Conservation (phyloP, 2,888 invertebrate genomes). For the Hetaerina titia region DNA sequence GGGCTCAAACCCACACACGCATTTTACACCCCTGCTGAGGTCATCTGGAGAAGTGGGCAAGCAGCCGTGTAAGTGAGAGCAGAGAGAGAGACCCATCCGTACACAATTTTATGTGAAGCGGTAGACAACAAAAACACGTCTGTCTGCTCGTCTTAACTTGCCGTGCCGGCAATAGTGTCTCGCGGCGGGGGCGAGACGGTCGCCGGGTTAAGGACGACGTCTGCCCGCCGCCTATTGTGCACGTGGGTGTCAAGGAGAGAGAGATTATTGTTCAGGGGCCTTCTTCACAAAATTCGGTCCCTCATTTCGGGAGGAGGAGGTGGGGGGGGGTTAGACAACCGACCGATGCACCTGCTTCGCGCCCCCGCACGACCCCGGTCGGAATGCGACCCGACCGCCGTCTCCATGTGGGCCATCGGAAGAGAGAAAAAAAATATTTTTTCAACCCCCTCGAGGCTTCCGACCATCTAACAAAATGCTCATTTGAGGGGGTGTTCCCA, state of each 20-base stretch:
- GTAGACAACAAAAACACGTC: not conserved
- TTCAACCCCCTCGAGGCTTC: no score
- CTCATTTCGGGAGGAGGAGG: no score
- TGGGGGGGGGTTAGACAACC: not conserved
- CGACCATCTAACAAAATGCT: no score
- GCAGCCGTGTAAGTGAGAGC: slow-evolving; percentile 24
- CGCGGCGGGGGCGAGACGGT: not conserved
- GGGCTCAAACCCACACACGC: not conserved
- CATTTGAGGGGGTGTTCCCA: no score
- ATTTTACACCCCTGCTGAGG: slow-evolving; percentile 39
- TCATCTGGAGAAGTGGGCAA: not conserved
- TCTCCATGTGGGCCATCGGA: not conserved
- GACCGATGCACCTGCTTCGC: slow-evolving; percentile 3
- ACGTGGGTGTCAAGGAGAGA: not conserved
- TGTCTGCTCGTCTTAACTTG: not conserved
- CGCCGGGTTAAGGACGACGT: not conserved
- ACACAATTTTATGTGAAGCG: not conserved
- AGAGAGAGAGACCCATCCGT: not conserved
- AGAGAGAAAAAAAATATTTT: not conserved
- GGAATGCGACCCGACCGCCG: not conserved
- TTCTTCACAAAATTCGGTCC: not conserved
- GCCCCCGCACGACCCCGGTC: not conserved
- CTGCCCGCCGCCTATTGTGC: not conserved
- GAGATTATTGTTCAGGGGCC: not conserved
- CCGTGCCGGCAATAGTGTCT: not conserved